A percentile compares a stretch with the other conserved stretches of the same genome.
Evolutionary conservation across 2,113 vertebrate genomes (phyloP).

Genomic region (Rhombomys opimus): DNA sequence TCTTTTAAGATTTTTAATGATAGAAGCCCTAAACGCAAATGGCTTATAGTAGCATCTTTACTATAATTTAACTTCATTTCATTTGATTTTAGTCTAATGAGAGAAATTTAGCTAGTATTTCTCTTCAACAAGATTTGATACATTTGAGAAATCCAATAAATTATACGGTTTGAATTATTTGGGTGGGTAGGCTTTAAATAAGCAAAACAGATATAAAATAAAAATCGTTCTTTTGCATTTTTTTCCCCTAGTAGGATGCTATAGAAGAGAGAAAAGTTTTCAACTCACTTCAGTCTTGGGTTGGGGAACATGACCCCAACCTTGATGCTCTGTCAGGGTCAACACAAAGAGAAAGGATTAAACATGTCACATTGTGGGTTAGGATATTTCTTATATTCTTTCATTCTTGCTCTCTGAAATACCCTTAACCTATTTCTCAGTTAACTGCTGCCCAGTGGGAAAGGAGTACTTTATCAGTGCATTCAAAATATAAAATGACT

Average conservation of each 20-base stretch:
- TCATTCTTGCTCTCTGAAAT: slow-evolving; percentile 58
- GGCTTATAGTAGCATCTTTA: neutral
- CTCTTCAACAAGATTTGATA: neutral
- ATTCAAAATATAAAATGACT: slow-evolving; percentile 74
- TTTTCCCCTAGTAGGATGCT: neutral
- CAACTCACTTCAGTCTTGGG: neutral
- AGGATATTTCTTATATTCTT: slow-evolving; percentile 64
- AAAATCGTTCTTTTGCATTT: neutral
- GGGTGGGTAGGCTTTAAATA: slow-evolving; percentile 4
- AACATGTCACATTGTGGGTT: slow-evolving; percentile 16
- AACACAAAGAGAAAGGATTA: slow-evolving; percentile 3
- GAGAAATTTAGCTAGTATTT: neutral
- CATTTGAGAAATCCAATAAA: slow-evolving; percentile 16
- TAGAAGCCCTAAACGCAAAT: neutral
- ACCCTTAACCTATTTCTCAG: slow-evolving; percentile 65
- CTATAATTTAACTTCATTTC: neutral
- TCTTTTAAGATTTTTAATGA: neutral
- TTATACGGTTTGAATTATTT: neutral
- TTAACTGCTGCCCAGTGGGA: slow-evolving; percentile 71
- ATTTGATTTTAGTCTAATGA: neutral
- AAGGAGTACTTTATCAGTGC: slow-evolving; percentile 70
- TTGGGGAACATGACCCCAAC: neutral
- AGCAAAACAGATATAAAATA: neutral
- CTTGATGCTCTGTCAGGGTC: neutral
- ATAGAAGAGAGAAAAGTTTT: neutral